Conservation (phyloP, 2,888 invertebrate genomes). For the Tuta absoluta region DNA sequence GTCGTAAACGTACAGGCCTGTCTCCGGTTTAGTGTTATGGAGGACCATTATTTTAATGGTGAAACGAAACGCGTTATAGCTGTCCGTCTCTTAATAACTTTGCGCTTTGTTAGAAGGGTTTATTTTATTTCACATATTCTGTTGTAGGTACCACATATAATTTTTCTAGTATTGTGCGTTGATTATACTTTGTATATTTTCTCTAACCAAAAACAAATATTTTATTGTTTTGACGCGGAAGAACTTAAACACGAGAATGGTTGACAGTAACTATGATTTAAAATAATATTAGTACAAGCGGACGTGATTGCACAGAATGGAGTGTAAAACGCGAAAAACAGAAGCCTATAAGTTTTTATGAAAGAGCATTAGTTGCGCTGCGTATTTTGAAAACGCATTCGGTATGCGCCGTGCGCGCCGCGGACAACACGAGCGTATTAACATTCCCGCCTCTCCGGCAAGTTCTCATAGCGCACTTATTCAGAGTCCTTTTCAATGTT, state of each 20-base stretch:
- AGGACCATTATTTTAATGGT: slow-evolving; percentile 38
- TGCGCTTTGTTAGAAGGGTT: slow-evolving; percentile 16
- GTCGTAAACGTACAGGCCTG: slow-evolving; percentile 46
- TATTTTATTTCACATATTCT: slow-evolving; percentile 1
- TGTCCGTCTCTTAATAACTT: slow-evolving; percentile 14
- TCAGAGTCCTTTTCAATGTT: slow-evolving; percentile 13
- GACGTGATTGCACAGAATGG: neutral
- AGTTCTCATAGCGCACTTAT: slow-evolving; percentile 66
- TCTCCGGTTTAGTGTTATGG: slow-evolving; percentile 37
- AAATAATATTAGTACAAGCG: neutral
- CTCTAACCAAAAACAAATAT: neutral
- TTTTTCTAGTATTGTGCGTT: neutral
- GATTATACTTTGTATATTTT: neutral
- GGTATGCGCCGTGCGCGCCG: slow-evolving; percentile 62
- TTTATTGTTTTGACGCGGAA: neutral
- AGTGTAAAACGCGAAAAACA: slow-evolving; percentile 20
- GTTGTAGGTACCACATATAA: neutral
- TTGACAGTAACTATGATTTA: neutral
- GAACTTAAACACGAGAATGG: neutral
- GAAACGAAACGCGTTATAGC: slow-evolving; percentile 31
- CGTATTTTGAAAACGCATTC: slow-evolving; percentile 56
- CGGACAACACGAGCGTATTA: slow-evolving; percentile 74
- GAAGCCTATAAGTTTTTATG: slow-evolving; percentile 27
- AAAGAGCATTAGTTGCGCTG: slow-evolving; percentile 49
- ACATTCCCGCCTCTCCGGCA: slow-evolving; percentile 68